Conservation (phyloP, 2,888 invertebrate species). For the Tricholauxania praeusta region DNA sequence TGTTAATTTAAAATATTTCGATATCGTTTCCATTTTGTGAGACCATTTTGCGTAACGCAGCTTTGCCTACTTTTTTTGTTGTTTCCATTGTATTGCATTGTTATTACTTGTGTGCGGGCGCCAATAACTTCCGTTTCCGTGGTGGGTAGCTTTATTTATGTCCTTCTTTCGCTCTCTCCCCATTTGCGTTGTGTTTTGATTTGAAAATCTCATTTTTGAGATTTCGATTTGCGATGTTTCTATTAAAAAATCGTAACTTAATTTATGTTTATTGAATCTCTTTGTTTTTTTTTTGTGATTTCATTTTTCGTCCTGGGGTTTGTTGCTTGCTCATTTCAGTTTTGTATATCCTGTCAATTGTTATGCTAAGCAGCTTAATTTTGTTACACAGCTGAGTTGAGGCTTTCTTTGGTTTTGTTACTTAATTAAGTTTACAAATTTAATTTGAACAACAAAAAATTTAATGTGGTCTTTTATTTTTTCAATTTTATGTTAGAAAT, state of each 20-base stretch:
- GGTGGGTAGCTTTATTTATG: constrained; percentile 12
- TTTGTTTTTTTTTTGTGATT: background rate
- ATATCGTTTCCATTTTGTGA: background rate
- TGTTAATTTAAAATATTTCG: constrained; percentile 15
- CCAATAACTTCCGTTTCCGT: constrained; percentile 9
- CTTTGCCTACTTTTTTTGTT: background rate
- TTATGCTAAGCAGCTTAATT: too few species aligned
- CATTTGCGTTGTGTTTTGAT: background rate
- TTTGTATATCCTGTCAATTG: too few species aligned
- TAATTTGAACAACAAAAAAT: too few species aligned
- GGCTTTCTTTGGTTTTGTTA: too few species aligned
- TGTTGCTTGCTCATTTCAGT: background rate
- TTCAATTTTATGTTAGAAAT: too few species aligned
- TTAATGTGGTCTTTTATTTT: too few species aligned
- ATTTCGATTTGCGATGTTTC: constrained; percentile 27
- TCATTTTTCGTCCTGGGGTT: too few species aligned
- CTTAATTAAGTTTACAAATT: too few species aligned
- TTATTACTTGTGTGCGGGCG: background rate
- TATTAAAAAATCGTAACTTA: constrained; percentile 22
- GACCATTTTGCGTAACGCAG: background rate
- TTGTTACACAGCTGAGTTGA: too few species aligned
- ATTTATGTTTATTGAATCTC: constrained; percentile 23
- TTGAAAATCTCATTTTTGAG: background rate
- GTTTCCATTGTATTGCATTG: background rate
- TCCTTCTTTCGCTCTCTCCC: background rate